These are phyloP conservation scores for Macaca fascicularis DNA, from an alignment of 2,113 vertebrate genomes.

Conservation along the genomic window T2T-MFA8v1.1 NC_088387.1:55394501-55395000, in stretches of 20 bases:
- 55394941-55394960: background rate
- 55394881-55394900: no score
- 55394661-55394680: background rate
- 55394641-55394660: background rate
- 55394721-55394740: background rate
- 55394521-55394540: background rate
- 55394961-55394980: background rate
- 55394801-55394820: background rate
- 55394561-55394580: background rate
- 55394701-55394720: rapidly evolving
- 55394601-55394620: rapidly evolving
- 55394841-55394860: background rate
- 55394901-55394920: background rate
- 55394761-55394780: rapidly evolving
- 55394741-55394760: background rate
- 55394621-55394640: background rate
- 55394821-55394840: background rate
- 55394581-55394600: background rate
- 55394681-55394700: background rate
- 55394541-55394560: background rate
- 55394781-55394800: background rate
- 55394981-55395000: background rate
- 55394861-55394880: background rate
- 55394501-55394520: rapidly evolving
- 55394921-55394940: background rate